Percentiles rank a stretch among this genome's conserved stretches.
Evolutionary conservation across 2,888 invertebrate genomes (phyloP).

Genomic region (Anagyrus pseudococci): DNA sequence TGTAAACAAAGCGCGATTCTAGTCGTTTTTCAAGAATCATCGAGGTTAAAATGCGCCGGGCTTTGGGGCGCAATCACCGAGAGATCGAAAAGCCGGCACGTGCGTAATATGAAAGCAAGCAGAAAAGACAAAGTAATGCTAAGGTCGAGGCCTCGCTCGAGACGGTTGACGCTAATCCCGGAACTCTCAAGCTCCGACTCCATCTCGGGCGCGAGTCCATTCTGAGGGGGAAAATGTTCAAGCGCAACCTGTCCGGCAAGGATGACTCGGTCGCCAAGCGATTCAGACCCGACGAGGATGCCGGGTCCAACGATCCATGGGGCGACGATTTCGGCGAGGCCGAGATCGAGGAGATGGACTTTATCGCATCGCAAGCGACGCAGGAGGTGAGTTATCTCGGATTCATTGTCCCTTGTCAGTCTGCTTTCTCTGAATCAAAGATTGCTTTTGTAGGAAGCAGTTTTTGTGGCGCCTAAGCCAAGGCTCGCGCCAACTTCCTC

Average conservation of each 20-base stretch:
- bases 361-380: slow-evolving; percentile 54
- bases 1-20: too few relatives aligned
- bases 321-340: slow-evolving; percentile 55
- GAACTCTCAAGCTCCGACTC: too few relatives aligned
- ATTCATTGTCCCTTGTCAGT: too few relatives aligned
- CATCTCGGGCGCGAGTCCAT: too few relatives aligned
- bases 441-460: slow-evolving; percentile 31
- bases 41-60: too few relatives aligned
- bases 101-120: too few relatives aligned
- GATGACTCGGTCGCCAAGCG: background rate
- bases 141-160: too few relatives aligned
- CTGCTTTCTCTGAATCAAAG: background rate
- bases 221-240: background rate
- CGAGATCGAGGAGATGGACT: slow-evolving; percentile 53
- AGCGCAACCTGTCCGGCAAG: background rate
- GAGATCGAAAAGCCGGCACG: too few relatives aligned
- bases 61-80: too few relatives aligned
- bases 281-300: background rate
- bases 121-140: too few relatives aligned
- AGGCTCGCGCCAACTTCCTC: background rate
- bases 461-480: slow-evolving; percentile 11
- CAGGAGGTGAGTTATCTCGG: slow-evolving; percentile 36
- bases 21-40: too few relatives aligned
- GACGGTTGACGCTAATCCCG: too few relatives aligned
- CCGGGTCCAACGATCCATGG: slow-evolving; percentile 53